Conservation (phyloP, 2,888 invertebrate genomes). For the Epistrophe eligans region DNA sequence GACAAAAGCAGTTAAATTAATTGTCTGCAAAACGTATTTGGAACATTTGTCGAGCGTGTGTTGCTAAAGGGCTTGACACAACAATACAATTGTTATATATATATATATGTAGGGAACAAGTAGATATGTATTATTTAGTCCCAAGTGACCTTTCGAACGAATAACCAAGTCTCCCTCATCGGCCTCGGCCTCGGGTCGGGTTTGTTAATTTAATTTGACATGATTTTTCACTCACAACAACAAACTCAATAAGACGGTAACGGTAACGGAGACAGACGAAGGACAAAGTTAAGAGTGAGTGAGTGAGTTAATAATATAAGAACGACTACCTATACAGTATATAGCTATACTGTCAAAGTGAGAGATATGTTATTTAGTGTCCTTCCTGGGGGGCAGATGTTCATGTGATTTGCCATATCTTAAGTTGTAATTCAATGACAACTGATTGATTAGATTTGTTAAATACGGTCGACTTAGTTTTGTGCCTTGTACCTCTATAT, state of each 20-base stretch:
- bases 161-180: conserved; percentile 19
- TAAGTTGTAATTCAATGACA: conserved; percentile 54
- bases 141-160: conserved; percentile 49
- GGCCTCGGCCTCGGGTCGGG: conserved; percentile 41
- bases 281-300: neutral
- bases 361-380: conserved; percentile 40
- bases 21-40: conserved; percentile 65
- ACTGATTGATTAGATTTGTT: conserved; percentile 70
- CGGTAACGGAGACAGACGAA: neutral
- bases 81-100: conserved; percentile 22
- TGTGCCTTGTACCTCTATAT: neutral
- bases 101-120: neutral
- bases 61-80: conserved; percentile 38
- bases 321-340: too few species aligned
- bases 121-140: neutral
- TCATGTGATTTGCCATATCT: conserved; percentile 39
- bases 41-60: conserved; percentile 55
- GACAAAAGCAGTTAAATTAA: conserved; percentile 64
- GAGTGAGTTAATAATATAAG: conserved; percentile 6
- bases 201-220: conserved; percentile 73
- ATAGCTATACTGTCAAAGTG: conserved; percentile 35
- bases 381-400: conserved; percentile 37
- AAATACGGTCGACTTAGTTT: conserved; percentile 49
- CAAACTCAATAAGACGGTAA: neutral
- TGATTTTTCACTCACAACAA: conserved; percentile 71